Evolutionary conservation across 1,140 invertebrate species (phyloP).

Genomic region (Lamellibrachia luymesi): DNA sequence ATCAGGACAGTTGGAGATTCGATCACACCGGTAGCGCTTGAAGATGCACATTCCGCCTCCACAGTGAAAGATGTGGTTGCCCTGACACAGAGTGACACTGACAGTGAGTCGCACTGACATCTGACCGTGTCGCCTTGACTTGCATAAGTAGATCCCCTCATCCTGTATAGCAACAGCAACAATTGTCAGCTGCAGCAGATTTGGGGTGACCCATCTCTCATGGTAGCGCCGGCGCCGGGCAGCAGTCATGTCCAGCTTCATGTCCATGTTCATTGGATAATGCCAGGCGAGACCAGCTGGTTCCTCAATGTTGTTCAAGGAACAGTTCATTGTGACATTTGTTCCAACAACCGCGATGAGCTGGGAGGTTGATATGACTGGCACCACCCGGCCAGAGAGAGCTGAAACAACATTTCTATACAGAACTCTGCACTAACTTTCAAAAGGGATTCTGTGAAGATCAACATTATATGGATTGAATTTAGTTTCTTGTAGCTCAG

Average conservation of each 20-base stretch:
- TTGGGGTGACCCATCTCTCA: not conserved
- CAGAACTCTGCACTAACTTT: not conserved
- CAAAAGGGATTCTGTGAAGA: not conserved
- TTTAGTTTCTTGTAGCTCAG: not conserved
- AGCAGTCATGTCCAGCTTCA: not conserved
- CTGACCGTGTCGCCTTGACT: not conserved
- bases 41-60: constrained; percentile 18
- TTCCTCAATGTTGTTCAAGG: not conserved
- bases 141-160: not conserved
- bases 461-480: not conserved
- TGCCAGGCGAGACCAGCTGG: not conserved
- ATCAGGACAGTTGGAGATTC: constrained; percentile 10
- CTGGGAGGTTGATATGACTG: not conserved
- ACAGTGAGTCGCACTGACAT: not conserved
- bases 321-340: not conserved
- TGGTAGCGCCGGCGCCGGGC: not conserved
- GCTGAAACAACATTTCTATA: not conserved
- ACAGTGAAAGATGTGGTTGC: not conserved
- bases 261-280: not conserved
- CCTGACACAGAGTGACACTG: not conserved
- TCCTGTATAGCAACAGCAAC: not conserved
- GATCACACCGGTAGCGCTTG: not conserved
- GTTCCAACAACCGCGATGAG: not conserved
- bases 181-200: not conserved
- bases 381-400: not conserved